Conservation (phyloP, 2,888 invertebrate species). For the Cheilosia soror region DNA sequence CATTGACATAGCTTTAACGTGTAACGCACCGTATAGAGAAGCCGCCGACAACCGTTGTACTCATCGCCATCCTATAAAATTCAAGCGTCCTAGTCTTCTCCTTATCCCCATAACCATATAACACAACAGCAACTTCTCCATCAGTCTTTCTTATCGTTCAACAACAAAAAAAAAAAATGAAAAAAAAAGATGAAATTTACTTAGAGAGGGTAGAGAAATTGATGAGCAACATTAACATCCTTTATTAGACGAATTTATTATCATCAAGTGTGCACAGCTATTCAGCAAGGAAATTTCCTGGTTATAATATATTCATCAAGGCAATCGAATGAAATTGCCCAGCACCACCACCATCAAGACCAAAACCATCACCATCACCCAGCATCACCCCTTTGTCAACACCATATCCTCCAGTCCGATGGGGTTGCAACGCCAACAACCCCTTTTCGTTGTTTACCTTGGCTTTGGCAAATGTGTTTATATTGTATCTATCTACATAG, state of each 20-base stretch:
- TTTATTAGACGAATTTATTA: conserved; percentile 75
- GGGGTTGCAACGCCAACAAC: conserved; percentile 25
- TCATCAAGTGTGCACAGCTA: conserved; percentile 71
- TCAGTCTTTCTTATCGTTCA: conserved; percentile 54
- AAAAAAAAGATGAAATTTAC: neutral
- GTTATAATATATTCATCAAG: conserved; percentile 74
- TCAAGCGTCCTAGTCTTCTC: conserved; percentile 9
- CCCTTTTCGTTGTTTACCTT: conserved; percentile 61
- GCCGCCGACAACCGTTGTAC: neutral
- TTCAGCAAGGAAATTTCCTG: conserved; percentile 58
- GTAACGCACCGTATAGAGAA: neutral
- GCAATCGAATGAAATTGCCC: conserved; percentile 66
- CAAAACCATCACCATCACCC: neutral
- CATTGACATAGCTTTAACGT: conserved; percentile 38
- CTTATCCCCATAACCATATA: conserved; percentile 26
- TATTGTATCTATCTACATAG: conserved; percentile 15
- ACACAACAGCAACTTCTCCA: conserved; percentile 40
- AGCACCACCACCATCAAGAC: neutral
- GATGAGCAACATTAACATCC: conserved; percentile 73
- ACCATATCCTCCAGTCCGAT: neutral
- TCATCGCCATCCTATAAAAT: conserved; percentile 32
- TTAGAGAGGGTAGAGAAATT: conserved; percentile 46
- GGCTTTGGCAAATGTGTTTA: conserved; percentile 47
- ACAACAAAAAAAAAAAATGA: neutral
- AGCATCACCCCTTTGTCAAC: neutral